Evolutionary conservation across 2,797 vertebrate genomes (phyloP), one percentile per base, ranked within the genome.

Genomic region (Dendrocincla tyrannina): DNA sequence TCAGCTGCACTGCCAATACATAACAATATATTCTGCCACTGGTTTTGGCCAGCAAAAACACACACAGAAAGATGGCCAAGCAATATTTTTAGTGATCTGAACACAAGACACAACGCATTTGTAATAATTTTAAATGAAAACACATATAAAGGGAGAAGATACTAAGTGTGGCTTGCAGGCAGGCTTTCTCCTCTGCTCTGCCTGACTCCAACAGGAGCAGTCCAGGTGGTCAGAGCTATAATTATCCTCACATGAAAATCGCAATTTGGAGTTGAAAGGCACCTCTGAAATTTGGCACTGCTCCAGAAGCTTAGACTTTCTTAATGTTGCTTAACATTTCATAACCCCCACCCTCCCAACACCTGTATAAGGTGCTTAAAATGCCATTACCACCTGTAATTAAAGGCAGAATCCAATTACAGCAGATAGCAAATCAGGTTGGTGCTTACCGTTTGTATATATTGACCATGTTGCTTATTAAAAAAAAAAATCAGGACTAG

Each of bases 321-420:
- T 97, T 97, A 98, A 96, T 97, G 82, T 89, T 96, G 58, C 95
- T 96, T 96, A 92, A 85, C 73, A 94, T 95, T 93, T 96, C 83
- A 95, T 94, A 94, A 90, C 62, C 41, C 82, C 66, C 90, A 47
- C 63, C 76, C 68, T 70, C 67, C 80, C 58, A 97, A 83, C 97
- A 98, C 97, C 96, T 98, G 94, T 93, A 96, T 88, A 95, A 97
- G 89, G 96, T 97, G 92, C 97, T 98, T 97, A 98, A 97, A 98
- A 98, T 97, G 91, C 92, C 97, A 97, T 98, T 97, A 96, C 95
- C 91, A 97, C 88, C 91, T 97, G 96, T 97, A 98, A 98, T 98
- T 98, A 97, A 95, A 97, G 47, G 52, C 86, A 92, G 93, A 97
- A 97, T 98, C 96, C 95, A 97, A 97, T 98, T 97, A 97, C 64